Conservation (phyloP, 2,113 vertebrate genomes). For the Grus americana region DNA sequence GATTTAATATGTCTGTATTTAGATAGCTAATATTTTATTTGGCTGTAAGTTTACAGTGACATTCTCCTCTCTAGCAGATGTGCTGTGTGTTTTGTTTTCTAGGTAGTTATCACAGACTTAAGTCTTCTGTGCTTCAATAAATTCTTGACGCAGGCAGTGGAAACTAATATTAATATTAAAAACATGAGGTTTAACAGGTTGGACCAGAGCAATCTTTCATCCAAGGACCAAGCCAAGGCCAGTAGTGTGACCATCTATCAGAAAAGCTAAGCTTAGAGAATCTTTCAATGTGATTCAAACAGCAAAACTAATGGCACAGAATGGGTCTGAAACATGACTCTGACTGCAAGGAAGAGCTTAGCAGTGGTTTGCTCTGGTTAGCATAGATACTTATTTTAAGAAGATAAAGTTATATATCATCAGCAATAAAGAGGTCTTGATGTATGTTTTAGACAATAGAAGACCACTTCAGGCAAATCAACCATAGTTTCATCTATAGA, state of each 20-base stretch:
- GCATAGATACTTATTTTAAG: not conserved
- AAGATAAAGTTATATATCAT: not conserved
- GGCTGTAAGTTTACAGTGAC: not conserved
- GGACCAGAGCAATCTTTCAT: not conserved
- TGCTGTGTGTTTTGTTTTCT: not conserved
- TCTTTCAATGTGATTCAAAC: not conserved
- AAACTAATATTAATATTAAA: not conserved
- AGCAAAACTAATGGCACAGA: not conserved
- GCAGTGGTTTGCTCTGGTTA: not conserved
- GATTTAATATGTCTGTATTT: slow-evolving; percentile 35
- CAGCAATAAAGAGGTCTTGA: not conserved
- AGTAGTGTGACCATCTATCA: not conserved
- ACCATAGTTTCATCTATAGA: not conserved
- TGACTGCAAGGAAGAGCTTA: not conserved
- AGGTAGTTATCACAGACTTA: not conserved
- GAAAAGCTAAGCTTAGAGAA: not conserved
- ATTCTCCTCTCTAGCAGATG: not conserved
- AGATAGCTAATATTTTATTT: slow-evolving; percentile 32
- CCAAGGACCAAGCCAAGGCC: not conserved
- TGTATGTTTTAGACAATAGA: not conserved
- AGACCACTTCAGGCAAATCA: not conserved
- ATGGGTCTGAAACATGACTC: not conserved
- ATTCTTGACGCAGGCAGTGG: not conserved
- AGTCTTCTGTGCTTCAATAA: not conserved
- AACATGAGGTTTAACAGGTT: not conserved